phyloP scores from a whole-genome alignment of 1,140 invertebrate genomes.

The Orchesella cincta region DNA sequence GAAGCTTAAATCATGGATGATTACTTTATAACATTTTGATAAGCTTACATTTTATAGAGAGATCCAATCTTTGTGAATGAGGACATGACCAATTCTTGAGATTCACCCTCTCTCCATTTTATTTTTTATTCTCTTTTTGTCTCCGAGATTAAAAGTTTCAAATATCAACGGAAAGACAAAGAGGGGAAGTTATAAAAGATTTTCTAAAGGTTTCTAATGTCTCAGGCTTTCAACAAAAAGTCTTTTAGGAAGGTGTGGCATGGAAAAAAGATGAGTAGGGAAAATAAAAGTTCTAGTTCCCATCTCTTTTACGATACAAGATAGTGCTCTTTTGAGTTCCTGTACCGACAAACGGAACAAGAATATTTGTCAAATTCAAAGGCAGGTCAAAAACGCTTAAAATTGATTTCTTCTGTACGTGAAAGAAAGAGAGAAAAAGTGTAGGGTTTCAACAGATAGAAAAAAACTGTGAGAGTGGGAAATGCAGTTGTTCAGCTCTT shows the following conservation, averaged over 20 bases:
- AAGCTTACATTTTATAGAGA: not conserved
- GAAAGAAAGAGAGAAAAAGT: not conserved
- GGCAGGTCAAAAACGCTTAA: slow-evolving; percentile 10
- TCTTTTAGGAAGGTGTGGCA: not conserved
- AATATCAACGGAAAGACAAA: not conserved
- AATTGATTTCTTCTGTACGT: not conserved
- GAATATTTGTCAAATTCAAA: not conserved
- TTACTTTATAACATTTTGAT: slow-evolving; percentile 18
- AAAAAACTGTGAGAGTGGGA: too few species aligned
- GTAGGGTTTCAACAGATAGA: too few species aligned
- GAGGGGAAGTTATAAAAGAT: not conserved
- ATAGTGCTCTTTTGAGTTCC: not conserved
- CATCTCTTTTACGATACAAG: slow-evolving; percentile 7
- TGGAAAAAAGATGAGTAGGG: too few species aligned
- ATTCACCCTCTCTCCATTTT: not conserved
- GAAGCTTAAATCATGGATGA: slow-evolving; percentile 18
- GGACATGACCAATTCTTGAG: not conserved
- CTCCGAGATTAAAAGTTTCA: too few species aligned
- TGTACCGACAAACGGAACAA: not conserved
- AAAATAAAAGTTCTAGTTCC: not conserved
- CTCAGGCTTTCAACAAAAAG: not conserved
- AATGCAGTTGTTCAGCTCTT: not conserved
- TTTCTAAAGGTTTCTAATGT: too few species aligned
- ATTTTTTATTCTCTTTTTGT: not conserved
- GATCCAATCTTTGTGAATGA: too few species aligned